Evolutionary conservation across 2,888 invertebrate genomes (phyloP).

Genomic region (Anticlea derivata): DNA sequence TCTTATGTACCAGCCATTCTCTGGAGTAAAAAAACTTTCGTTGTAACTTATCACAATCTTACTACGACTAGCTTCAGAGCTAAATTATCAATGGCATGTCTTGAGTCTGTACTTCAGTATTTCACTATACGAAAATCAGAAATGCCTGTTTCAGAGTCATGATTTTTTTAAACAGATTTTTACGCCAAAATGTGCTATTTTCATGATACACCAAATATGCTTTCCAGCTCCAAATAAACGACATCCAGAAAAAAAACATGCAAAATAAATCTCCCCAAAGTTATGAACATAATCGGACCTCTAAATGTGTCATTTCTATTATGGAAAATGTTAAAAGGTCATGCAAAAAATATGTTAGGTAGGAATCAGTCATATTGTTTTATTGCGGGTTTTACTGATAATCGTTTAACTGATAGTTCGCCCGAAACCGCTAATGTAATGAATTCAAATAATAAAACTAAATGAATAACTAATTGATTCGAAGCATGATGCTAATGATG

Average conservation of each 20-base stretch:
- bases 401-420: constrained; percentile 10
- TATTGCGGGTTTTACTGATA: constrained; percentile 6
- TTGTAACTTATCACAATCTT: too few species aligned
- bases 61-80: too few species aligned
- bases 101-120: too few species aligned
- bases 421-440: constrained; percentile 16
- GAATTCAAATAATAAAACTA: neutral
- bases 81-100: too few species aligned
- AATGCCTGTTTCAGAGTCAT: too few species aligned
- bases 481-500: constrained; percentile 11
- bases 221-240: constrained; percentile 30
- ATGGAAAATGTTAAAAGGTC: constrained; percentile 59
- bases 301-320: constrained; percentile 21
- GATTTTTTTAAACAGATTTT: too few species aligned
- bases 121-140: too few species aligned
- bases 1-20: too few species aligned
- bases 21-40: too few species aligned
- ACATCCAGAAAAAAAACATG: constrained; percentile 25
- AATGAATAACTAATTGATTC: constrained; percentile 7
- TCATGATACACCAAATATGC: too few species aligned
- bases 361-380: constrained; percentile 26
- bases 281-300: constrained; percentile 31
- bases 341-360: constrained; percentile 52
- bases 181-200: too few species aligned
- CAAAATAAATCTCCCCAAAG: constrained; percentile 25